These are phyloP conservation scores for Littorina saxatilis DNA, from an alignment of 1,140 invertebrate species.

Conservation along the genomic window DNA sequence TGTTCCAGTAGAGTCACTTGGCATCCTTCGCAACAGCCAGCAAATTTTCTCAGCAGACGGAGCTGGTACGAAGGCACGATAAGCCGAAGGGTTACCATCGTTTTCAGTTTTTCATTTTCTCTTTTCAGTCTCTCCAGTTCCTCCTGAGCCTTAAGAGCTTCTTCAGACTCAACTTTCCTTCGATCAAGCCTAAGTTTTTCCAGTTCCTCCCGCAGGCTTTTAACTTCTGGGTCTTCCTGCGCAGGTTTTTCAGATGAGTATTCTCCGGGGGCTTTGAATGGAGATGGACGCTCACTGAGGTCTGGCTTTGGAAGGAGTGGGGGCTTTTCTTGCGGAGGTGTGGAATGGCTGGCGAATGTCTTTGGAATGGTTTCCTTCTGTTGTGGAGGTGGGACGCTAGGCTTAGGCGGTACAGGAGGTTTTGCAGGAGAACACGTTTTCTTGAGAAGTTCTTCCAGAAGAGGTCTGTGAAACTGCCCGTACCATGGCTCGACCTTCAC, in stretches of 20 bases:
- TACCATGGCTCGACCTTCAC: constrained; percentile 4
- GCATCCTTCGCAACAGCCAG: background rate
- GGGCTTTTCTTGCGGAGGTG: background rate
- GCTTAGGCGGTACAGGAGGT: background rate
- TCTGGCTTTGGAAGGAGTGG: no score
- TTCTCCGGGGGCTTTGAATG: background rate
- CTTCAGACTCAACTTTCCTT: background rate
- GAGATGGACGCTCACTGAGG: no score
- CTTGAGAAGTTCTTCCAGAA: background rate
- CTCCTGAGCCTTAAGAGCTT: background rate
- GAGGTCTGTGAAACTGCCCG: background rate
- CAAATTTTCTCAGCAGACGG: background rate
- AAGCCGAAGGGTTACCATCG: background rate
- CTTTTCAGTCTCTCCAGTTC: background rate
- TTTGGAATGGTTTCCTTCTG: no score
- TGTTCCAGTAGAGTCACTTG: background rate
- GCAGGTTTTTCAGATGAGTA: background rate
- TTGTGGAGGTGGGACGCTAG: no score
- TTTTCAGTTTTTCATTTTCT: constrained; percentile 11
- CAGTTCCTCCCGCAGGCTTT: background rate
- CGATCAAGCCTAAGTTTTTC: background rate
- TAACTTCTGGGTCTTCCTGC: background rate
- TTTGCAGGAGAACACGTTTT: background rate
- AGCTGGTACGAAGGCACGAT: background rate
- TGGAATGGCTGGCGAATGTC: background rate